These are phyloP conservation scores for Boloria selene DNA, from an alignment of 2,888 invertebrate genomes.

Conservation along the genomic window DNA sequence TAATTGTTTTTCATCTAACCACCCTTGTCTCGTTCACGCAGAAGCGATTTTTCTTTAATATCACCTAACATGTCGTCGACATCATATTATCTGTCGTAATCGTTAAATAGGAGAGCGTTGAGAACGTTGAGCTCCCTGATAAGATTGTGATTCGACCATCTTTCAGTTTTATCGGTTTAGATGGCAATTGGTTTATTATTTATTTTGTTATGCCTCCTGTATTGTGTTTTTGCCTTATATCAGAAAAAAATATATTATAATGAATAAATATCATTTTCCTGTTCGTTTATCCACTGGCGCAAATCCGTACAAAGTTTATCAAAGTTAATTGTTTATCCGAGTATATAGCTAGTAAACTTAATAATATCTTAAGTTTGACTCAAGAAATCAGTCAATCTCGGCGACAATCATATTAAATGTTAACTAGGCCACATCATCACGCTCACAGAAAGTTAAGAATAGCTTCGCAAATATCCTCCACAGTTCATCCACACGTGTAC, in stretches of 20 bases:
- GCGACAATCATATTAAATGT: no score
- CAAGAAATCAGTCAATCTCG: no score
- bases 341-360: no score
- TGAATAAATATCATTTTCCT: background rate
- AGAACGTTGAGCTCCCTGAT: conserved; percentile 28
- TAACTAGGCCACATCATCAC: background rate
- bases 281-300: no score
- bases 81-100: conserved; percentile 39
- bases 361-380: no score
- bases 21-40: background rate
- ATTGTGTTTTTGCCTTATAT: background rate
- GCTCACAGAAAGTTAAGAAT: background rate
- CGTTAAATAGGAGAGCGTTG: conserved; percentile 38
- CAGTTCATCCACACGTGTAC: background rate
- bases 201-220: conserved; percentile 4
- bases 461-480: background rate
- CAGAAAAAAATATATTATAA: background rate
- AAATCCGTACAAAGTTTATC: no score
- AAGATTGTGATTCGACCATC: conserved; percentile 33
- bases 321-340: no score
- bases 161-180: conserved; percentile 20
- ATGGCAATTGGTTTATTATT: conserved; percentile 19
- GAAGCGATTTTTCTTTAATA: background rate
- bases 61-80: conserved; percentile 29
- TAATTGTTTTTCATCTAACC: background rate